Conservation (phyloP, 2,888 invertebrate species). For the Dynastes hyllus region DNA sequence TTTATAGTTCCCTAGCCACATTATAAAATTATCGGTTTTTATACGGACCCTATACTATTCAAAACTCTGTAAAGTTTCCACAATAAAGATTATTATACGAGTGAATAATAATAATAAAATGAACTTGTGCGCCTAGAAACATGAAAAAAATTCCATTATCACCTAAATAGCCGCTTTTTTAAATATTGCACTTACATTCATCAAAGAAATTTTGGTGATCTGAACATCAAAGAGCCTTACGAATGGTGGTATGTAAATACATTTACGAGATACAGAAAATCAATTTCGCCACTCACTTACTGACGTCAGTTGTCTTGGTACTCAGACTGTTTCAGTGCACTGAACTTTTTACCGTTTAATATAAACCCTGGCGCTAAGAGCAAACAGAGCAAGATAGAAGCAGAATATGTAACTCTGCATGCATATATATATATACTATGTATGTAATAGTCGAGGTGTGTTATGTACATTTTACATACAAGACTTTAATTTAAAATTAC, state of each 20-base stretch:
- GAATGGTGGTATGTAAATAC: not conserved
- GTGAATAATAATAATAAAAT: too few relatives aligned
- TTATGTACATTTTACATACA: not conserved
- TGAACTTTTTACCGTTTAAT: conserved; percentile 10
- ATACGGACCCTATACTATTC: too few relatives aligned
- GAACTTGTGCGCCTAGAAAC: too few relatives aligned
- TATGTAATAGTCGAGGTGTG: not conserved
- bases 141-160: too few relatives aligned
- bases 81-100: too few relatives aligned
- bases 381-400: too few relatives aligned
- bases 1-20: too few relatives aligned
- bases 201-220: too few relatives aligned
- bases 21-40: too few relatives aligned
- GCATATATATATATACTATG: not conserved
- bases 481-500: not conserved
- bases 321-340: conserved; percentile 1
- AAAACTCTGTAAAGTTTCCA: too few relatives aligned
- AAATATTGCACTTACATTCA: too few relatives aligned
- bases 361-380: not conserved
- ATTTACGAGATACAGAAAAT: conserved; percentile 26
- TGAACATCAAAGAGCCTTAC: conserved; percentile 15
- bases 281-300: conserved; percentile 12
- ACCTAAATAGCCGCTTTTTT: too few relatives aligned
- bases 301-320: conserved; percentile 33
- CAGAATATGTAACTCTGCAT: not conserved